These are phyloP conservation scores for Drosophila imparisetae DNA, from an alignment of 2,888 invertebrate genomes.

Conservation along the genomic window DNA sequence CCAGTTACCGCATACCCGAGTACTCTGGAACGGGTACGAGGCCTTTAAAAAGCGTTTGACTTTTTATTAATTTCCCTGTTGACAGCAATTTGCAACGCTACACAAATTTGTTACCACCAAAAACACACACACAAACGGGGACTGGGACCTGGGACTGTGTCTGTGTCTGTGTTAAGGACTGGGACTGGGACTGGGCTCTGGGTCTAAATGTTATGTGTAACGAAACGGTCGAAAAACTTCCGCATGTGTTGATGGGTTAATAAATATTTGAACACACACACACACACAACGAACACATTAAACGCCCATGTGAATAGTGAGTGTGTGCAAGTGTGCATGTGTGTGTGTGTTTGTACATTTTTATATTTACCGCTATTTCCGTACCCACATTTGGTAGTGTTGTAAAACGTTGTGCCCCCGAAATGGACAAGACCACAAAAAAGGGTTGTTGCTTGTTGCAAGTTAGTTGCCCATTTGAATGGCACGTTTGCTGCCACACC, in stretches of 20 bases:
- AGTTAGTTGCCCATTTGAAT: constrained; percentile 78
- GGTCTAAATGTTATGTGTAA: constrained; percentile 58
- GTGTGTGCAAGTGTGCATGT: constrained; percentile 12
- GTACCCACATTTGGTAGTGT: constrained; percentile 72
- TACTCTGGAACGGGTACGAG: constrained; percentile 2
- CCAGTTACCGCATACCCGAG: neutral
- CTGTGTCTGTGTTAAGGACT: neutral
- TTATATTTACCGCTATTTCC: constrained; percentile 80
- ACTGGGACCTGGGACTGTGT: constrained; percentile 5
- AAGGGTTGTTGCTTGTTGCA: constrained; percentile 72
- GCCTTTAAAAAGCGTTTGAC: constrained; percentile 70
- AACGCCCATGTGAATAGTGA: constrained; percentile 26
- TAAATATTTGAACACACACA: constrained; percentile 81
- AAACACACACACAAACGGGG: constrained; percentile 12
- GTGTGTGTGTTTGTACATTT: constrained; percentile 46
- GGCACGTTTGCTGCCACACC: constrained; percentile 50
- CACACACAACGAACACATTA: constrained; percentile 34
- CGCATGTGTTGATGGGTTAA: constrained; percentile 83
- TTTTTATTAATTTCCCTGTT: constrained; percentile 79
- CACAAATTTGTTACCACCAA: constrained; percentile 78
- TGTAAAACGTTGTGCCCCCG: constrained; percentile 71
- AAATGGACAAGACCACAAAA: constrained; percentile 74
- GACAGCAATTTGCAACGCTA: constrained; percentile 80
- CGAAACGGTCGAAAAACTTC: constrained; percentile 78
- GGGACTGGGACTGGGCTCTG: constrained; percentile 25